Evolutionary conservation across 2,888 invertebrate species (phyloP).

Genomic region (Bellardia pandia): DNA sequence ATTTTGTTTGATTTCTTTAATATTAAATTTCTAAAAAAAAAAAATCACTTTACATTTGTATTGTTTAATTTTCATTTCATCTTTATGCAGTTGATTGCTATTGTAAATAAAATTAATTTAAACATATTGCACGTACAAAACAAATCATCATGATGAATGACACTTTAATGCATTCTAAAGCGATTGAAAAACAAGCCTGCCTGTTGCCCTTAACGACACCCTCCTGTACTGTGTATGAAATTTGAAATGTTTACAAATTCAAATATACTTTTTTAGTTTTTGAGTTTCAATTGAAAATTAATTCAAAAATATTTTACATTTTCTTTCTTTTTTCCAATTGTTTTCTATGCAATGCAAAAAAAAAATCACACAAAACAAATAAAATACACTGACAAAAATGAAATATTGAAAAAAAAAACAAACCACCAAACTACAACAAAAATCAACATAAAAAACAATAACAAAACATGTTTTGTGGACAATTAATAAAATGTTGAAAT

Average conservation of each 20-base stretch:
- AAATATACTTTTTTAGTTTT: not conserved
- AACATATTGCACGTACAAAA: constrained; percentile 38
- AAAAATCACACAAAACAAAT: constrained; percentile 5
- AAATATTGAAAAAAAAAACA: too few species aligned
- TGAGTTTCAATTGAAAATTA: constrained; percentile 56
- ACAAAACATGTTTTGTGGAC: constrained; percentile 1
- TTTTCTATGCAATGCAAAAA: constrained; percentile 6
- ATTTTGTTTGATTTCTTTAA: too few species aligned
- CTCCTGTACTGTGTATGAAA: not conserved
- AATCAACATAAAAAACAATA: constrained; percentile 6
- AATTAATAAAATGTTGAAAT: not conserved
- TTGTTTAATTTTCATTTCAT: too few species aligned
- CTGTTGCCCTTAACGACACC: too few species aligned
- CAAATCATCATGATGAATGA: constrained; percentile 7
- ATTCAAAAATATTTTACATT: constrained; percentile 26
- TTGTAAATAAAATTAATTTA: not conserved
- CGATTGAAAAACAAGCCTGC: not conserved
- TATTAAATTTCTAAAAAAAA: too few species aligned
- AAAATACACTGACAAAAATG: constrained; percentile 12
- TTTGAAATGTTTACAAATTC: not conserved
- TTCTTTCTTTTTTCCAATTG: constrained; percentile 35
- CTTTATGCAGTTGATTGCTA: too few species aligned
- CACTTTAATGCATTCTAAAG: not conserved
- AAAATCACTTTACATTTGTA: too few species aligned
- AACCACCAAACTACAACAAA: not conserved